These are phyloP conservation scores for Gymnoscelis rufifasciata DNA, from an alignment of 2,888 invertebrate genomes.

Conservation along the genomic window DNA sequence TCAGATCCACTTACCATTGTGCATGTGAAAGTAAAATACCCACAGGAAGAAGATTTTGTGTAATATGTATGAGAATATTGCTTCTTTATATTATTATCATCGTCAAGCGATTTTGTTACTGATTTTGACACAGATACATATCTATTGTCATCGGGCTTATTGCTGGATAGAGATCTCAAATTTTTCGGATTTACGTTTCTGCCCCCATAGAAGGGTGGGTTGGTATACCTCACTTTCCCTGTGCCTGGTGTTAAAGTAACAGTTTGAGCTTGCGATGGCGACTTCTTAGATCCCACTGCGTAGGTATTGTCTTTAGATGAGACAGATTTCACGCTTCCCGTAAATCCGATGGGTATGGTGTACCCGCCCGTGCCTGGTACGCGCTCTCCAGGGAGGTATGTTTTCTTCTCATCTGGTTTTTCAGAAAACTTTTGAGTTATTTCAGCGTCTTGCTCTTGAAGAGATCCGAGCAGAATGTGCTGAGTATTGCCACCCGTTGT, in stretches of 20 bases:
- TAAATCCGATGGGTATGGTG: slow-evolving; percentile 83
- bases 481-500: slow-evolving; percentile 80
- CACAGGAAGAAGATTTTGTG: slow-evolving; percentile 91
- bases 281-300: slow-evolving; percentile 76
- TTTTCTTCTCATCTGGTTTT: slow-evolving; percentile 74
- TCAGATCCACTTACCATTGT: slow-evolving; percentile 87
- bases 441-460: slow-evolving; percentile 79
- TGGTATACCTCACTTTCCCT: slow-evolving; percentile 62
- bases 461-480: slow-evolving; percentile 79
- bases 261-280: slow-evolving; percentile 84
- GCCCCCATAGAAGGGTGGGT: slow-evolving; percentile 42
- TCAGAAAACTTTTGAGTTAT: slow-evolving; percentile 80
- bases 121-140: slow-evolving; percentile 90
- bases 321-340: slow-evolving; percentile 83
- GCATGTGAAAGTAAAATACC: slow-evolving; percentile 91
- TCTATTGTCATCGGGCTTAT: slow-evolving; percentile 76
- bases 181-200: slow-evolving; percentile 56
- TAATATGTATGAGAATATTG: slow-evolving; percentile 89
- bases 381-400: slow-evolving; percentile 82
- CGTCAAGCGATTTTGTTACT: slow-evolving; percentile 85
- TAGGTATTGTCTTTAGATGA: slow-evolving; percentile 80
- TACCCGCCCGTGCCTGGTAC: slow-evolving; percentile 84
- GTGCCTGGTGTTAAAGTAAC: slow-evolving; percentile 75
- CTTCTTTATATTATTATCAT: slow-evolving; percentile 81
- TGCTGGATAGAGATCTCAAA: slow-evolving; percentile 54